phyloP scores from a whole-genome alignment of 2,797 vertebrate species.

The Etheostoma nigrum region DNA sequence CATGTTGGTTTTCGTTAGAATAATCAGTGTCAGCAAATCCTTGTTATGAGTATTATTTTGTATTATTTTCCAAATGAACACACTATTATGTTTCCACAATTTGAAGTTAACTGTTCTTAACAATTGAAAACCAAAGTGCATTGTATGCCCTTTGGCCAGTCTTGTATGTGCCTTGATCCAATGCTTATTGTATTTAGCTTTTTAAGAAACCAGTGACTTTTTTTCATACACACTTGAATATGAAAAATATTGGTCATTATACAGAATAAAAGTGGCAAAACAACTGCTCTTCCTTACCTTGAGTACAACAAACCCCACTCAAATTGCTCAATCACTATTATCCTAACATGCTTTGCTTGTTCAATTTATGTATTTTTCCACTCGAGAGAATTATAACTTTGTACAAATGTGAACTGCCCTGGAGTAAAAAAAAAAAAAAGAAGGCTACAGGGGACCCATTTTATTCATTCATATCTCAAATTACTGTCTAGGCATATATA shows the following conservation, averaged over 20 bases:
- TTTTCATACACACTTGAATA: constrained; percentile 98
- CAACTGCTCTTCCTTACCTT: constrained; percentile 74
- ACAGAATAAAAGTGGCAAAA: constrained; percentile 94
- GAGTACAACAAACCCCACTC: constrained; percentile 29
- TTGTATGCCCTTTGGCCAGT: constrained; percentile 99
- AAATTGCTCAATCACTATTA: constrained; percentile 18
- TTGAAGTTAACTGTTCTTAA: constrained; percentile 91
- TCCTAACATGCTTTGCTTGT: constrained; percentile 20
- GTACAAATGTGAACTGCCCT: constrained; percentile 36
- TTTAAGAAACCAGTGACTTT: constrained; percentile 96
- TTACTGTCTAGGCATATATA: constrained; percentile 25
- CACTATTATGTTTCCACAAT: constrained; percentile 93
- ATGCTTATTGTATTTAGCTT: constrained; percentile 99
- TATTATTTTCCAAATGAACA: constrained; percentile 85
- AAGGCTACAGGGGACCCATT: constrained; percentile 8
- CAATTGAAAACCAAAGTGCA: constrained; percentile 99
- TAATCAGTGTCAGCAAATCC: constrained; percentile 81
- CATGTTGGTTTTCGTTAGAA: constrained; percentile 77
- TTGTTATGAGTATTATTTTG: constrained; percentile 85
- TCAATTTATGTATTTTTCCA: constrained; percentile 24
- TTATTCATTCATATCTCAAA: constrained; percentile 54
- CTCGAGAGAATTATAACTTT: constrained; percentile 30
- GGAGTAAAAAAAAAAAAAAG: constrained; percentile 30
- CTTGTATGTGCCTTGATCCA: constrained; percentile 99
- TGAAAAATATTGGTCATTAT: constrained; percentile 99